A percentile compares a stretch with the other conserved stretches of the same genome.
phyloP scores from a whole-genome alignment of 2,797 vertebrate genomes.

The Rhinichthys osculus region DNA sequence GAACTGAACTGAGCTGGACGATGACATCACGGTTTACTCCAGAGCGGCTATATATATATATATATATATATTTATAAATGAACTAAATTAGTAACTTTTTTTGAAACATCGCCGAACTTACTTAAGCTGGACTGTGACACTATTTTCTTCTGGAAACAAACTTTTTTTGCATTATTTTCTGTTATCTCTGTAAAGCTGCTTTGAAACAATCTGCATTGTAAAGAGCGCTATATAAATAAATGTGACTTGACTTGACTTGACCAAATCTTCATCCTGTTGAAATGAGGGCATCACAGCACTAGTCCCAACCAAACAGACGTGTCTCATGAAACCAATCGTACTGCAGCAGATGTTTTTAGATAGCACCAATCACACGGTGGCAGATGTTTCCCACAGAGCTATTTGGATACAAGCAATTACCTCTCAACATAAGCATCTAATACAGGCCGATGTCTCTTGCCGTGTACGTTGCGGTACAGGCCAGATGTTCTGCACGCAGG shows the following conservation, averaged over 20 bases:
- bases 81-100: too few relatives aligned
- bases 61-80: too few relatives aligned
- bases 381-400: constrained; percentile 54
- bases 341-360: constrained; percentile 62
- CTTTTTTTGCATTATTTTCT: too few relatives aligned
- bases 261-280: constrained; percentile 4
- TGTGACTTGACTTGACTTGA: neutral
- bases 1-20: too few relatives aligned
- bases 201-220: too few relatives aligned
- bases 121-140: too few relatives aligned
- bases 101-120: too few relatives aligned
- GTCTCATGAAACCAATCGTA: constrained; percentile 52
- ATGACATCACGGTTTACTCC: too few relatives aligned
- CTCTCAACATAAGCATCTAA: constrained; percentile 53
- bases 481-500: constrained; percentile 55
- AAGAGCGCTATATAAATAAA: too few relatives aligned
- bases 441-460: constrained; percentile 42
- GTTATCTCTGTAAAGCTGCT: too few relatives aligned
- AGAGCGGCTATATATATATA: too few relatives aligned
- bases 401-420: constrained; percentile 56
- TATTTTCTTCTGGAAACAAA: too few relatives aligned
- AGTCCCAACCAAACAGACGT: constrained; percentile 34
- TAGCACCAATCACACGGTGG: constrained; percentile 51
- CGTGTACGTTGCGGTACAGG: constrained; percentile 23
- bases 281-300: constrained; percentile 27